Conservation (phyloP, 1,140 invertebrate species). For the Drosophila bipectinata region DNA sequence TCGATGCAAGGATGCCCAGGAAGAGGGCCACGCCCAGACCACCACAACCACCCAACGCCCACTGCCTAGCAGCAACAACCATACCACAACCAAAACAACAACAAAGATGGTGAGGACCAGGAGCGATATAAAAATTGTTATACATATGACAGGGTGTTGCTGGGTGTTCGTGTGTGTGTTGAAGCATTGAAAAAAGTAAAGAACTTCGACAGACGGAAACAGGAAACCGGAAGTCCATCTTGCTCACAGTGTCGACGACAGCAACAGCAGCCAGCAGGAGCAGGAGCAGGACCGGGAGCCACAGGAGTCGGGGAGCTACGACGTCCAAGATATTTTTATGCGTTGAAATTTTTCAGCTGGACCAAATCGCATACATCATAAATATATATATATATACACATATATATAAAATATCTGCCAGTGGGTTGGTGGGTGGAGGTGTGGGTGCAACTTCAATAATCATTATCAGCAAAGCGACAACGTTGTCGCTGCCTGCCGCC, state of each 20-base stretch:
- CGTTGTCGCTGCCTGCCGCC: conserved; percentile 30
- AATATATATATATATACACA: conserved; percentile 32
- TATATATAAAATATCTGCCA: conserved; percentile 19
- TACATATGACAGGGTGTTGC: conserved; percentile 60
- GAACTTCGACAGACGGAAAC: conserved; percentile 84
- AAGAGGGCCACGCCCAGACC: conserved; percentile 59
- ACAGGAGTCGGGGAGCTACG: conserved; percentile 11
- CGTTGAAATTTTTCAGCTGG: conserved; percentile 82
- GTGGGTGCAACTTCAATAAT: conserved; percentile 75
- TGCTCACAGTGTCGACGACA: conserved; percentile 82
- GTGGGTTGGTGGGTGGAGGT: conserved; percentile 33
- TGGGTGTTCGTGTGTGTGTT: conserved; percentile 45
- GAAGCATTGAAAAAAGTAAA: conserved; percentile 81
- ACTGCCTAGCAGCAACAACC: conserved; percentile 18
- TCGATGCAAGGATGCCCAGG: conserved; percentile 60
- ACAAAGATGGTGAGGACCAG: conserved; percentile 38
- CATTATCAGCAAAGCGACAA: conserved; percentile 70
- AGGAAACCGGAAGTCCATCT: conserved; percentile 84
- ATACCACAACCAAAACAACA: conserved; percentile 21
- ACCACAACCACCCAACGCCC: conserved; percentile 12
- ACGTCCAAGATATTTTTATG: conserved; percentile 81
- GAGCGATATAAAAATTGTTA: conserved; percentile 73
- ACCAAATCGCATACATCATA: conserved; percentile 75
- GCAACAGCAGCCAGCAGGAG: conserved; percentile 31
- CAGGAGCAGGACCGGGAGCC: conserved; percentile 4